phyloP scores from a whole-genome alignment of 2,113 vertebrate species.

The Craseonycteris thonglongyai region DNA sequence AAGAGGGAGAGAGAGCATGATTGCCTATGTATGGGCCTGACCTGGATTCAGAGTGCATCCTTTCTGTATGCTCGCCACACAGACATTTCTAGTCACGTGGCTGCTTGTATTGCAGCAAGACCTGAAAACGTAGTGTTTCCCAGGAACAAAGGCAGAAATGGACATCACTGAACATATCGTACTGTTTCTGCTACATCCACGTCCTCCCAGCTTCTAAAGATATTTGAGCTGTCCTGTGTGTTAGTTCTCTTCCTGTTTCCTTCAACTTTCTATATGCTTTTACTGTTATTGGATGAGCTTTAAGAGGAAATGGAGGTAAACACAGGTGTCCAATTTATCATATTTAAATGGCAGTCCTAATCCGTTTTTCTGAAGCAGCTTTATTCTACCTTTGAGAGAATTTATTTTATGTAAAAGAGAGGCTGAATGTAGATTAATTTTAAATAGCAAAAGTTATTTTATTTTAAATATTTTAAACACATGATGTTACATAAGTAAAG shows the following conservation, averaged over 20 bases:
- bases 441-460: not conserved
- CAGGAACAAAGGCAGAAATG: not conserved
- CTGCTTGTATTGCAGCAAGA: not conserved
- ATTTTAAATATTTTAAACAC: not conserved
- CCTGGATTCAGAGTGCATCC: not conserved
- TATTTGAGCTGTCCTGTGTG: not conserved
- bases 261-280: not conserved
- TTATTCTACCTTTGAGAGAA: not conserved
- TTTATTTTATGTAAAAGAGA: not conserved
- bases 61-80: no score
- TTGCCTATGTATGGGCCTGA: accelerated
- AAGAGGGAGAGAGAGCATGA: not conserved
- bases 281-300: not conserved
- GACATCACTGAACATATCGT: accelerated
- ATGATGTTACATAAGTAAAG: not conserved
- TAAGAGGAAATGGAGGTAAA: not conserved
- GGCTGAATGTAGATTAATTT: not conserved
- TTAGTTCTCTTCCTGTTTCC: not conserved
- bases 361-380: not conserved
- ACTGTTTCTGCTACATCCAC: not conserved
- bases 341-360: not conserved
- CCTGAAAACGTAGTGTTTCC: not conserved
- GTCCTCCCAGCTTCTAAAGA: not conserved
- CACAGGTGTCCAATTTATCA: not conserved
- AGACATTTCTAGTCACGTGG: not conserved